A percentile compares a stretch with the other conserved stretches of the same genome.
phyloP scores from a whole-genome alignment of 2,888 invertebrate genomes.

The Parnassius orleans region DNA sequence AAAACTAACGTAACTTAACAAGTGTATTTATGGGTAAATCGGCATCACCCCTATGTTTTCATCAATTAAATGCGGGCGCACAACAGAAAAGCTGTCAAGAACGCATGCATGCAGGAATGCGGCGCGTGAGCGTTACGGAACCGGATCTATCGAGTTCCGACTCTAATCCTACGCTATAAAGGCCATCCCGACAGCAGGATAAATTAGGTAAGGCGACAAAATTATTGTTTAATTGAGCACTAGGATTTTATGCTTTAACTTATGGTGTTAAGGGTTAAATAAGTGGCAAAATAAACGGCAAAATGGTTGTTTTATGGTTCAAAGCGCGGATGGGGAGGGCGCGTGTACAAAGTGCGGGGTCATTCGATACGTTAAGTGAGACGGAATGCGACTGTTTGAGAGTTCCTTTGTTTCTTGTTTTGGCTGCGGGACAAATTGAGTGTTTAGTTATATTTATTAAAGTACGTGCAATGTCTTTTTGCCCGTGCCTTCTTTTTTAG shows the following conservation, averaged over 20 bases:
- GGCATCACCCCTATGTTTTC: conserved; percentile 52
- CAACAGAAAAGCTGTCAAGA: conserved; percentile 31
- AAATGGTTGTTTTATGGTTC: conserved; percentile 44
- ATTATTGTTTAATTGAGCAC: conserved; percentile 39
- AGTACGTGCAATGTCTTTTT: not conserved
- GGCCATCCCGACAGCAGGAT: conserved; percentile 29
- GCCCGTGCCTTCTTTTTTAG: too few relatives aligned
- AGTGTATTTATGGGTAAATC: conserved; percentile 38
- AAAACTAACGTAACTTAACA: conserved; percentile 31
- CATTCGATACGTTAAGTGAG: conserved; percentile 29
- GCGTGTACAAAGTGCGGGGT: conserved; percentile 44
- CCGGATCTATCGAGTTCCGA: conserved; percentile 29
- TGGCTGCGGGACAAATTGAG: conserved; percentile 25
- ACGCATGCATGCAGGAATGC: conserved; percentile 36
- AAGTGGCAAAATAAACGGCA: not conserved
- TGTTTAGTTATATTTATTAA: conserved; percentile 20
- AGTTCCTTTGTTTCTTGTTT: conserved; percentile 26
- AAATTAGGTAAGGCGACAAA: conserved; percentile 20
- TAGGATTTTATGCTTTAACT: conserved; percentile 54
- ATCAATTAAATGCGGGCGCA: conserved; percentile 60
- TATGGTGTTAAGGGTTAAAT: conserved; percentile 38
- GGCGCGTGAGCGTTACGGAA: conserved; percentile 5
- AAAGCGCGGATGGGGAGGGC: conserved; percentile 41
- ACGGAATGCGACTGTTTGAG: conserved; percentile 25
- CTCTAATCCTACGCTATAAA: conserved; percentile 28